Conservation (phyloP, 2,797 vertebrate species). For the Thunnus albacares region DNA sequence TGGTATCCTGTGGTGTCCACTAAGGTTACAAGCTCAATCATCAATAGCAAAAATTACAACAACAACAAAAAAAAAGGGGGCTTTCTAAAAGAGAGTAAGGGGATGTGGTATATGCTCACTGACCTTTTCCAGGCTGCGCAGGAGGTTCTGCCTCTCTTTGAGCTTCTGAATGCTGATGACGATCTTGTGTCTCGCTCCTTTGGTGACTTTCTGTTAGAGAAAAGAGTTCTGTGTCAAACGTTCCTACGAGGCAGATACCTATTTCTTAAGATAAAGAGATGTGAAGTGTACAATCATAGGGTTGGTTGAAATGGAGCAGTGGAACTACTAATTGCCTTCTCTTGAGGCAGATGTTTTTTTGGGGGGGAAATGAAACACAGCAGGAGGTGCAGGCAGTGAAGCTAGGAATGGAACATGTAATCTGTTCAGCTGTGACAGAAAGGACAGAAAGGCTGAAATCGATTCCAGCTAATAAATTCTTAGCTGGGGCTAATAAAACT, state of each 20-base stretch:
- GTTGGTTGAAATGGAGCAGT: neutral
- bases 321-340: neutral
- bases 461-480: neutral
- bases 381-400: neutral
- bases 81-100: neutral
- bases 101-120: conserved; percentile 24
- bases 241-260: neutral
- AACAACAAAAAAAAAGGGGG: too few species aligned
- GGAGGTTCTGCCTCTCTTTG: conserved; percentile 94
- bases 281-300: neutral
- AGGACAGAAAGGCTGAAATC: neutral
- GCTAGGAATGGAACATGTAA: neutral
- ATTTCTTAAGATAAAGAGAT: neutral
- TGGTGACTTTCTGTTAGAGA: conserved; percentile 93
- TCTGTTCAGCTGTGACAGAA: neutral
- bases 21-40: neutral
- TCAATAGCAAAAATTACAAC: neutral
- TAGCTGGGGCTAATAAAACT: neutral
- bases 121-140: conserved; percentile 97
- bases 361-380: neutral
- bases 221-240: conserved; percentile 41
- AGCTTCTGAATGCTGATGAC: conserved; percentile 99
- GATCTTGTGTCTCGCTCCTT: conserved; percentile 98
- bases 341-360: neutral
- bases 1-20: neutral